Conservation (phyloP, 2,888 invertebrate species). For the Cremastinae sp. region DNA sequence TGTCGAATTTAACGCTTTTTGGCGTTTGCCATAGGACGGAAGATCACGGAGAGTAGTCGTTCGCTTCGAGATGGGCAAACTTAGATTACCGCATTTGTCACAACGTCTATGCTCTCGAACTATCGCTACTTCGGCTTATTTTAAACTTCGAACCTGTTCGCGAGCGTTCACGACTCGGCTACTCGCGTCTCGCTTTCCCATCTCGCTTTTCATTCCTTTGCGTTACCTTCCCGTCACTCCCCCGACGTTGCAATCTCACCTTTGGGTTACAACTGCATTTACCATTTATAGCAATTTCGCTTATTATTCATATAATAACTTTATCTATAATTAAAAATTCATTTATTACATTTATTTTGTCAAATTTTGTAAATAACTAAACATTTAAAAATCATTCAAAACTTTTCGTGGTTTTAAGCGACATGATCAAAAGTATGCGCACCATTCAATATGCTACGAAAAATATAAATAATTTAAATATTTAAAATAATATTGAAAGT, state of each 20-base stretch:
- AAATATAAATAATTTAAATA: no score
- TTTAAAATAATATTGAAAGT: no score
- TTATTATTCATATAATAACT: no score
- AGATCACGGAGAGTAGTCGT: slow-evolving; percentile 55
- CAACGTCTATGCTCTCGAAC: slow-evolving; percentile 42
- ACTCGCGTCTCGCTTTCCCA: slow-evolving; percentile 31
- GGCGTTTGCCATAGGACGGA: slow-evolving; percentile 27
- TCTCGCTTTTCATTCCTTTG: slow-evolving; percentile 25
- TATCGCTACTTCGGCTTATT: slow-evolving; percentile 26
- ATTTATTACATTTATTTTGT: no score
- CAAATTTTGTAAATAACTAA: no score
- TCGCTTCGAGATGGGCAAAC: slow-evolving; percentile 70
- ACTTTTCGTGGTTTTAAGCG: no score
- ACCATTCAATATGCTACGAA: no score
- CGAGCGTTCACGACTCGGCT: slow-evolving; percentile 47
- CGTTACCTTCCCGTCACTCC: background rate
- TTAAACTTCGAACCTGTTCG: slow-evolving; percentile 31
- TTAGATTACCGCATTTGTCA: slow-evolving; percentile 74
- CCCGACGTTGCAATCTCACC: background rate
- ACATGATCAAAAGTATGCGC: no score
- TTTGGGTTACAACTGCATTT: no score
- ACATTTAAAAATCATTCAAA: no score
- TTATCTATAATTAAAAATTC: no score
- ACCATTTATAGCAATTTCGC: no score
- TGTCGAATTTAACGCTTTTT: slow-evolving; percentile 35